Conservation (phyloP, 64 coral and sea anemone species). For the Platygyra sinensis region DNA sequence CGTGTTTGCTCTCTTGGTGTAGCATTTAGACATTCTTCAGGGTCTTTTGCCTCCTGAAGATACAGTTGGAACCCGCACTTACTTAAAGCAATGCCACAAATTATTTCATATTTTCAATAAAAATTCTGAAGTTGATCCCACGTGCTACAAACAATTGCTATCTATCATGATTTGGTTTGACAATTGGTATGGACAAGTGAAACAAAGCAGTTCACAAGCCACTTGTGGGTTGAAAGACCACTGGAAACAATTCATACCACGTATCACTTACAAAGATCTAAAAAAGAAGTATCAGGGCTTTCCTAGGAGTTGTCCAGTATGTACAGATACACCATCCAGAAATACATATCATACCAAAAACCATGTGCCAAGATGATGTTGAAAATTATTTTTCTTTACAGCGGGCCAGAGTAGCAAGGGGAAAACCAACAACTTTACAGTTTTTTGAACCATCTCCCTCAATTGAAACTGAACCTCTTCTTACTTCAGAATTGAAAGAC, state of each 20-base stretch:
- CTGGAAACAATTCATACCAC: constrained; percentile 50
- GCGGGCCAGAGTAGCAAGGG: constrained; percentile 49
- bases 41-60: constrained; percentile 38
- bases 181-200: constrained; percentile 22
- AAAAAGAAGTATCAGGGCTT: constrained; percentile 48
- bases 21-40: constrained; percentile 40
- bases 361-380: constrained; percentile 71
- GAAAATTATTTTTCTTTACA: constrained; percentile 58
- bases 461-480: constrained; percentile 23
- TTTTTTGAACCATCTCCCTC: constrained; percentile 46
- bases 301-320: constrained; percentile 49
- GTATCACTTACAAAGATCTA: constrained; percentile 33
- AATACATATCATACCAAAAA: constrained; percentile 49
- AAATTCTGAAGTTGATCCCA: constrained; percentile 32
- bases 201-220: background rate
- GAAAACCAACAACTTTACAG: constrained; percentile 41
- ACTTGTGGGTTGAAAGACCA: background rate
- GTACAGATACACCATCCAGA: constrained; percentile 43
- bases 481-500: constrained; percentile 47
- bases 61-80: constrained; percentile 33
- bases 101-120: constrained; percentile 53
- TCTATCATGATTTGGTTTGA: constrained; percentile 28
- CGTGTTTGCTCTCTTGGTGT: constrained; percentile 51
- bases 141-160: constrained; percentile 22
- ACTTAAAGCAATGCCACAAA: constrained; percentile 26